phyloP scores from a whole-genome alignment of 2,797 vertebrate genomes.

The Gallinago nigripennis region DNA sequence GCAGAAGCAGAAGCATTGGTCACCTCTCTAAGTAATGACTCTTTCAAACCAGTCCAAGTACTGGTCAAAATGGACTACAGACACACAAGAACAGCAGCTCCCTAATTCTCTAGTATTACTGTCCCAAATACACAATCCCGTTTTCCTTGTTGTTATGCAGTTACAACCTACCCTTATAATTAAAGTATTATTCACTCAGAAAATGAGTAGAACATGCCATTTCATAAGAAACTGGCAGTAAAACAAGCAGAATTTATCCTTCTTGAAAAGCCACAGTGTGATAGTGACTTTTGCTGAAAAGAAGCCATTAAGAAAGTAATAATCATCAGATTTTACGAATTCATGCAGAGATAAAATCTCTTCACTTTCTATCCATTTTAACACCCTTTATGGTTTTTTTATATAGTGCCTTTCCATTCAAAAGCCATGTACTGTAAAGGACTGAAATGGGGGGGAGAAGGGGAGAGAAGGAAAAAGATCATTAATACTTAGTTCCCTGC shows the following conservation, averaged over 20 bases:
- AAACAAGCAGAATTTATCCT: background rate
- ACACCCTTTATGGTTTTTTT: background rate
- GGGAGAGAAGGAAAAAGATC: background rate
- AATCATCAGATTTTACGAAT: background rate
- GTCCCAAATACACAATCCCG: background rate
- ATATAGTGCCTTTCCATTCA: background rate
- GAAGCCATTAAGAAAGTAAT: background rate
- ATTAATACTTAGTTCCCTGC: background rate
- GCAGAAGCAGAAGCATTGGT: background rate
- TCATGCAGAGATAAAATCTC: conserved; percentile 4
- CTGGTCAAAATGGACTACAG: background rate
- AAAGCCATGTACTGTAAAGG: background rate
- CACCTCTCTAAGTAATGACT: background rate
- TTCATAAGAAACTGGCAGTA: background rate
- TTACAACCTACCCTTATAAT: background rate
- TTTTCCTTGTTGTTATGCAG: background rate
- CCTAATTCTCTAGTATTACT: background rate
- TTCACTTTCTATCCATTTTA: background rate
- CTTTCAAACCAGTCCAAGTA: background rate
- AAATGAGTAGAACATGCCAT: background rate
- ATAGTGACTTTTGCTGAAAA: background rate
- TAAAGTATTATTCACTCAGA: background rate
- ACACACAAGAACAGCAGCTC: background rate
- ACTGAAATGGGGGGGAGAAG: background rate
- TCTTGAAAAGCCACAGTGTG: background rate